These are phyloP conservation scores for Pseudorectes ferrugineus DNA, from an alignment of 2,113 vertebrate species.

Conservation along the genomic window DNA sequence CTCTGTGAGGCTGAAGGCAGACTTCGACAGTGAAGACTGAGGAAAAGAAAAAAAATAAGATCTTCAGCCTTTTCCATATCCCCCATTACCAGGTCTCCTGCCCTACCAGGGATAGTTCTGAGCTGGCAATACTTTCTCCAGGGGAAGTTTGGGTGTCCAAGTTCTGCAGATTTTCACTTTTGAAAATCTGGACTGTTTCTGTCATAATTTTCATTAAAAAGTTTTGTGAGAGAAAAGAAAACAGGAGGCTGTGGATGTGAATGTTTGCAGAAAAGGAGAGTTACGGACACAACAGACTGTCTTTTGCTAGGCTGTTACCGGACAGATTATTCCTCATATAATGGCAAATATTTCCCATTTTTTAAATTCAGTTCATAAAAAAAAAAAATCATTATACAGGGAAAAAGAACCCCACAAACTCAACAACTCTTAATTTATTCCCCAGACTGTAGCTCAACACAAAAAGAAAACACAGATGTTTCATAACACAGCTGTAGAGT, in stretches of 20 bases:
- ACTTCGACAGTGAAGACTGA: neutral
- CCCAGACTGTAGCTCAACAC: neutral
- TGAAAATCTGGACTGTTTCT: neutral
- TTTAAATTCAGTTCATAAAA: neutral
- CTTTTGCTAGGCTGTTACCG: neutral
- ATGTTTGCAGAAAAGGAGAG: neutral
- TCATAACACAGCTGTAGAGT: conserved; percentile 23
- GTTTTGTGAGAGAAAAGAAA: neutral
- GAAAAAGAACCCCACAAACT: neutral
- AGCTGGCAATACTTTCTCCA: neutral
- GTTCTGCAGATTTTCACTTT: neutral
- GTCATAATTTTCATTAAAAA: neutral
- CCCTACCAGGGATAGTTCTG: neutral
- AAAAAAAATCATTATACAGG: neutral
- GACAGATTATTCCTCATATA: neutral
- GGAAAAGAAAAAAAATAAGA: neutral
- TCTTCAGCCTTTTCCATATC: neutral
- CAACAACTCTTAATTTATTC: neutral
- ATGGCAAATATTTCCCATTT: neutral
- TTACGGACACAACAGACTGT: neutral
- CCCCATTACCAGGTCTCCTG: neutral
- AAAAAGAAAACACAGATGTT: conserved; percentile 40
- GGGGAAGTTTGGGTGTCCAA: neutral
- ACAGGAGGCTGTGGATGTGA: neutral
- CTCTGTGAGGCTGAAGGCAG: neutral